These are phyloP conservation scores for Palaemon carinicauda DNA, from an alignment of 1,140 invertebrate species.

Conservation along the genomic window DNA sequence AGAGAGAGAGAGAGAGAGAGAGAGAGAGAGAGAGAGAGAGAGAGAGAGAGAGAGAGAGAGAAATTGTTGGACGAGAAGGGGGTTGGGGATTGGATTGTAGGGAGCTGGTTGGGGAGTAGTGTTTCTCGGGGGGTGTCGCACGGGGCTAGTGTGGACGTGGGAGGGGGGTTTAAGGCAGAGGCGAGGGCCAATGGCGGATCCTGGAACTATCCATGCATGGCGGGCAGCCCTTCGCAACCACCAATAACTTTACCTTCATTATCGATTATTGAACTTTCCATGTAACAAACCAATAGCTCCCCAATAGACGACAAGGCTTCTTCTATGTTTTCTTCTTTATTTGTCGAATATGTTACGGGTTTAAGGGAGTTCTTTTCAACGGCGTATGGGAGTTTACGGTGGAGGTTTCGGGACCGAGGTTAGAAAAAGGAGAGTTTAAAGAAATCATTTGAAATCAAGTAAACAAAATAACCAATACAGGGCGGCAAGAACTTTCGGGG, in stretches of 20 bases:
- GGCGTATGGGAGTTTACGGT: no score
- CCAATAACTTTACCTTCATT: constrained; percentile 45
- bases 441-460: constrained; percentile 10
- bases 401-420: no score
- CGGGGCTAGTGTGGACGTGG: neutral
- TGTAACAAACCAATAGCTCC: neutral
- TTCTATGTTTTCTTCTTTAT: neutral
- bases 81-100: no score
- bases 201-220: constrained; percentile 28
- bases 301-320: neutral
- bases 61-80: neutral
- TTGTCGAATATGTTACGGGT: no score
- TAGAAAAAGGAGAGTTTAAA: no score
- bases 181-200: neutral
- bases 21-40: neutral
- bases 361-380: no score
- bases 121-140: neutral
- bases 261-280: constrained; percentile 27
- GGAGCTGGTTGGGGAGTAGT: no score
- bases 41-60: neutral
- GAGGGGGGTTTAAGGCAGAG: neutral
- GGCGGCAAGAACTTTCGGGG: neutral
- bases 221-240: constrained; percentile 21
- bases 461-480: constrained; percentile 32
- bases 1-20: neutral